Evolutionary conservation across 2,888 invertebrate genomes (phyloP).

Genomic region (Pyrocoelia pectoralis): DNA sequence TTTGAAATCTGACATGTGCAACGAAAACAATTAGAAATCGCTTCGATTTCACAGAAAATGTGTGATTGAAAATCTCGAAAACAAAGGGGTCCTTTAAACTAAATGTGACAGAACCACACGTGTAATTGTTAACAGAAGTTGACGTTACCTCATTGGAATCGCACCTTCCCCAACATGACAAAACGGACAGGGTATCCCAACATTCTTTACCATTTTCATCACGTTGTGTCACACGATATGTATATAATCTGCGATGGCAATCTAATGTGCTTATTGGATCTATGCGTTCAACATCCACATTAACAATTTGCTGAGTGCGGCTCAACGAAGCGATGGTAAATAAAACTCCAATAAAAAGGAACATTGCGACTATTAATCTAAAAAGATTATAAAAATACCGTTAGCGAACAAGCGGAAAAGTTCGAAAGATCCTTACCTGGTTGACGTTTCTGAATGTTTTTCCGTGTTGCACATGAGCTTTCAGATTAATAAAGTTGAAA

Average conservation of each 20-base stretch:
- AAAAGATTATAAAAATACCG: not conserved
- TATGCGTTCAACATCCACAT: slow-evolving; percentile 43
- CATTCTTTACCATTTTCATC: slow-evolving; percentile 73
- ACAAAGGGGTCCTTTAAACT: not conserved
- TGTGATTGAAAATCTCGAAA: no score
- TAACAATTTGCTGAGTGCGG: slow-evolving; percentile 43
- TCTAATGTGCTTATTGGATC: slow-evolving; percentile 64
- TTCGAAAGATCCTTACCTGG: slow-evolving; percentile 20
- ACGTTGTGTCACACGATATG: slow-evolving; percentile 70
- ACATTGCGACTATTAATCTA: slow-evolving; percentile 18
- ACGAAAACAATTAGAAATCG: no score
- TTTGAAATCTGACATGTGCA: no score
- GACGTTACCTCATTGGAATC: slow-evolving; percentile 80
- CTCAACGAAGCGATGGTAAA: slow-evolving; percentile 11
- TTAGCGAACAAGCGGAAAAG: not conserved
- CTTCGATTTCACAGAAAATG: no score
- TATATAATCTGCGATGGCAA: slow-evolving; percentile 73
- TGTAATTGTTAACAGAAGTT: no score
- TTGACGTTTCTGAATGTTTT: slow-evolving; percentile 23
- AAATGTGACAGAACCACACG: not conserved
- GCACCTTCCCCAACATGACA: slow-evolving; percentile 84
- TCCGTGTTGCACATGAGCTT: slow-evolving; percentile 44
- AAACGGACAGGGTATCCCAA: slow-evolving; percentile 78
- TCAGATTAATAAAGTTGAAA: slow-evolving; percentile 51
- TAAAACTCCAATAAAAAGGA: slow-evolving; percentile 19